Evolutionary conservation across 2,113 vertebrate genomes (phyloP).

Genomic region (Xenus cinereus): DNA sequence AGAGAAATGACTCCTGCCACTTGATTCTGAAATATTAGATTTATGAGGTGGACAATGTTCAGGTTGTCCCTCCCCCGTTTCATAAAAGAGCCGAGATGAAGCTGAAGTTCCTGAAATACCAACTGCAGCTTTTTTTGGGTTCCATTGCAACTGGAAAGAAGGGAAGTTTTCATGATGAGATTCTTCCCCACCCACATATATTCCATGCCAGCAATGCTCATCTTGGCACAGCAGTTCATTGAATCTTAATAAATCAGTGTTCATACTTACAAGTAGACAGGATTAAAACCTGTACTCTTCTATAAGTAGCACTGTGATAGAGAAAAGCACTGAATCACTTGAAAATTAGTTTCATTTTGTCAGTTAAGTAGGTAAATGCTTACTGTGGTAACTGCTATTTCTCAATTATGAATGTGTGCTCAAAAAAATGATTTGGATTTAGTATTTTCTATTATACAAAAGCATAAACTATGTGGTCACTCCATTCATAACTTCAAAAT

Average conservation of each 20-base stretch:
- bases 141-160: not conserved
- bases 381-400: not conserved
- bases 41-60: not conserved
- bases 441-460: not conserved
- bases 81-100: not conserved
- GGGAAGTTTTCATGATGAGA: not conserved
- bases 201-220: not conserved
- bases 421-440: not conserved
- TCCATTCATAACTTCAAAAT: not conserved
- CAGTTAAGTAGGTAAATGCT: not conserved
- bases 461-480: not conserved
- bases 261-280: not conserved
- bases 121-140: not conserved
- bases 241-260: not conserved
- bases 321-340: not conserved
- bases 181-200: not conserved
- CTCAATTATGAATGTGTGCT: not conserved
- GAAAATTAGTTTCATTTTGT: not conserved
- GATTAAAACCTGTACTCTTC: not conserved
- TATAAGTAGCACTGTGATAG: not conserved
- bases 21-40: too few species aligned
- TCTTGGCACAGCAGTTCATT: not conserved
- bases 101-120: not conserved
- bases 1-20: not conserved
- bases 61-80: fast-evolving